Evolutionary conservation across 2,797 vertebrate genomes (phyloP), one percentile per base, ranked within the genome.

Genomic region (Thaleichthys pacificus): DNA sequence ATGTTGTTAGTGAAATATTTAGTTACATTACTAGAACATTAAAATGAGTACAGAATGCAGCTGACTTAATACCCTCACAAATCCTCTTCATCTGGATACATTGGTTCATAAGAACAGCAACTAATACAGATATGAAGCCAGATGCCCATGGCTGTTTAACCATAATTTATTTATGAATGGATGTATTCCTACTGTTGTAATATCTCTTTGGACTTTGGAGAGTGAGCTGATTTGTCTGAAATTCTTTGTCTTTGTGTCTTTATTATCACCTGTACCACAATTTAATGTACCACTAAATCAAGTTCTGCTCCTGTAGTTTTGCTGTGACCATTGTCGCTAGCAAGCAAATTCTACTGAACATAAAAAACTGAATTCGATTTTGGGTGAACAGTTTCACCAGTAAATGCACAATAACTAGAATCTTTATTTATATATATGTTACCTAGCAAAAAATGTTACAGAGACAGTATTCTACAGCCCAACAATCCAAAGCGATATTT

Each of bases 151-250:
- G 86, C 84, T 77, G 80, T 81, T 84, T 79, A 79, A 65, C 77
- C 87, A 89, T 91, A 88, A 90, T 88, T 90, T 91, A 93, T 92
- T 92, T 82, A 92, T 85, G 85, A 87, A 85, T 82, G 78, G 86
- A 92, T 89, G 85, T 88, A 83, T 73, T 86, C 80, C 80, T 82
- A 80, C 86, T 78, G 74, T 80, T 81, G 80, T 90, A 86, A 89
- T 89, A 88, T 84, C 81, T 88, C 85, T 82, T 60, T 9, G 76
- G 82, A 85, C 84, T 85, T 77, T 72, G 73, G 82, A 78, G 80
- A 87, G 87, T 79, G 82, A 82, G 77, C 76, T 84, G 82, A 87
- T 87, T 80, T 84, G 77, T 85, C 82, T 86, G 83, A 79, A 81
- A 85, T 82, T 83, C 77, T 77, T 70, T 82, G 82, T 79, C 76